Base-by-base conservation (phyloP, 2,888 invertebrate genomes). In the Lacanobia oleracea region DNA sequence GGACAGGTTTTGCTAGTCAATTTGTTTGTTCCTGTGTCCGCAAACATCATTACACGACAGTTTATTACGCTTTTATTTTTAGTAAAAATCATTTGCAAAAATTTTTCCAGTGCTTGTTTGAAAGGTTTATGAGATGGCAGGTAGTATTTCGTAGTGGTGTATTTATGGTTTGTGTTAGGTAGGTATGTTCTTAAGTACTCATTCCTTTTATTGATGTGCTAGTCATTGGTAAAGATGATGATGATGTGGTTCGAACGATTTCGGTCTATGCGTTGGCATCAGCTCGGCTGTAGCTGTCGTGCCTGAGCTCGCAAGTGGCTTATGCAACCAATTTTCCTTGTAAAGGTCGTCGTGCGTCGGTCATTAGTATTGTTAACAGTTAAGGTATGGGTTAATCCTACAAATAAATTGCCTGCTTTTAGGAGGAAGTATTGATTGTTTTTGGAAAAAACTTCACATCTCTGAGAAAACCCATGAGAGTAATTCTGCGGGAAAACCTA, bases 1-100 rank as follows among this genome's bases (percentile, higher is more conserved):
- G 45, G 82, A 68, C 83, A 84, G 84, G 86, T 82, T 86, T 80
- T 83, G 72, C 79, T 82, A 88, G 89, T 88, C 88, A 87, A 88
- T 88, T 89, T 88, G 86, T 87, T 82, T 86, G 82, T 83, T 75
- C 72, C 77, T 76, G 70, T 71, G 79, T 70, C 82, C 43, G 81
- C 84, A 83, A 86, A 88, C 84, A 85, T 86, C 79, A 86, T 86
- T 89, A 84, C 69, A 37, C 70, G 67, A 70, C 79, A 77, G 79
- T 81, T 75, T 75, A 76, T 84, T 72, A 67, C 63, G 76, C 63
- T 71, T 77, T 77, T 69, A 71, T 65, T 68, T 77, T 70, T 54
- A 70, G 57, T 65, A 7, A 70, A 76, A 64, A 61, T 82, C 16
- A 75, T 66, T 81, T 74, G 59, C 59, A 9, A 59, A 40, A 59